Percentiles rank a stretch among this genome's conserved stretches.
Conservation (phyloP, 2,888 invertebrate species). For the Zygogramma bicolorata region DNA sequence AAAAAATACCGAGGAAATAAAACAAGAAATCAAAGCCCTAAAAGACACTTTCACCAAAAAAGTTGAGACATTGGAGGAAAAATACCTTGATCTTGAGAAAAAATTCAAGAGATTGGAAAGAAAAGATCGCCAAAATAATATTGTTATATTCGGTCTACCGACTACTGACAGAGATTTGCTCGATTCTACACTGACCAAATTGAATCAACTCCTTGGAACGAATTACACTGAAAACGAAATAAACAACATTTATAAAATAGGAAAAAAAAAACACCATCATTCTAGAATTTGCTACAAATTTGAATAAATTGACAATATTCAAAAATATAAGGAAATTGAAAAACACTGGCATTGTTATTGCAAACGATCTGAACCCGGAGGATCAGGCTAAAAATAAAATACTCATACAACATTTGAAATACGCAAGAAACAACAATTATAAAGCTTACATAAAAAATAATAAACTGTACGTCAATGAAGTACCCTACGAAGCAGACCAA, state of each 20-base stretch:
- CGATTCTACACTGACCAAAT: not conserved
- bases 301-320: constrained; percentile 7
- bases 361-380: too few species aligned
- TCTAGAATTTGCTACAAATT: not conserved
- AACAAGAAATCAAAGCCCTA: constrained; percentile 13
- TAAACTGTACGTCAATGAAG: too few species aligned
- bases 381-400: too few species aligned
- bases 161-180: not conserved
- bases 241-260: constrained; percentile 1
- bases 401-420: too few species aligned
- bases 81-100: not conserved
- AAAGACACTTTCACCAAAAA: not conserved
- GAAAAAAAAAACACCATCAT: not conserved
- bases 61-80: constrained; percentile 1
- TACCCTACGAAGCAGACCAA: too few species aligned
- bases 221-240: constrained; percentile 1
- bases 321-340: too few species aligned
- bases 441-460: too few species aligned
- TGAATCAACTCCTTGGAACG: constrained; percentile 1
- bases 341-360: too few species aligned
- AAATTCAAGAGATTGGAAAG: not conserved
- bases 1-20: too few species aligned
- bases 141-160: not conserved
- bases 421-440: too few species aligned
- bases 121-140: not conserved